Conservation (phyloP, 2,888 invertebrate species). For the Monoplex corrugatus region DNA sequence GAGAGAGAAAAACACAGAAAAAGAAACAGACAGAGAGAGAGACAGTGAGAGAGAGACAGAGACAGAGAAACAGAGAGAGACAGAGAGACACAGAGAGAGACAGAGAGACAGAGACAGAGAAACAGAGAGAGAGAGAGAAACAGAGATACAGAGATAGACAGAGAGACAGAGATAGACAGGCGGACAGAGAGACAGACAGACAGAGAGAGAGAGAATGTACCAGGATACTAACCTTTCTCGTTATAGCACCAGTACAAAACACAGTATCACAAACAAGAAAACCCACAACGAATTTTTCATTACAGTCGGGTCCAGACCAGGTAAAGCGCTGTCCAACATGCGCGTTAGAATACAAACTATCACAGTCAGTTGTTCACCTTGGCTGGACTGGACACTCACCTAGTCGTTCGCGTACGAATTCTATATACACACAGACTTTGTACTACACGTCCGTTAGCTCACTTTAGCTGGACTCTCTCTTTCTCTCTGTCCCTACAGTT, state of each 20-base stretch:
- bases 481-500: no score
- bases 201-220: slow-evolving; percentile 17
- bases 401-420: no score
- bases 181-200: background rate
- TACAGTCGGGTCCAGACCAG: no score
- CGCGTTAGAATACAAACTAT: no score
- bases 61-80: background rate
- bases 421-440: no score
- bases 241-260: no score
- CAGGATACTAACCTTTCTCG: no score
- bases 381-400: no score
- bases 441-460: no score
- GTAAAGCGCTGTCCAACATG: no score
- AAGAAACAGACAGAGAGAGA: background rate
- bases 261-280: background rate
- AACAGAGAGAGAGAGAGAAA: slow-evolving; percentile 17
- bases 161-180: slow-evolving; percentile 20
- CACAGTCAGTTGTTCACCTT: no score
- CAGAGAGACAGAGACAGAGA: background rate
- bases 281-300: background rate
- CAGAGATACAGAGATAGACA: slow-evolving; percentile 19
- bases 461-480: no score
- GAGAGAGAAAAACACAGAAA: background rate
- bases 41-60: background rate
- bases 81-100: background rate